Base-by-base conservation (phyloP, 2,888 invertebrate genomes). In the Darwinula stevensoni region DNA sequence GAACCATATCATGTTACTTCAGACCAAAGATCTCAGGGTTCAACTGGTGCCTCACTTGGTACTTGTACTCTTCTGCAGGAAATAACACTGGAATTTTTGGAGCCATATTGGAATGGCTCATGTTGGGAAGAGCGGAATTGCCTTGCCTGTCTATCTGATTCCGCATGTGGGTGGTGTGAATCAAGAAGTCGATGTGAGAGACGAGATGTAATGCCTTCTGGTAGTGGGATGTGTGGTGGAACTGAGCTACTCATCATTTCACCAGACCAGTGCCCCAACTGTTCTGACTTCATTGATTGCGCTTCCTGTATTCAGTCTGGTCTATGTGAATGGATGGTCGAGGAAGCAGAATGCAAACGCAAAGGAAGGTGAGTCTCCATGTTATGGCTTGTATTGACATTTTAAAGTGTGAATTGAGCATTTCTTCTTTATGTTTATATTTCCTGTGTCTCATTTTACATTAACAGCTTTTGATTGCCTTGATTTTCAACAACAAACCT, bases 141-240 rank as follows among this genome's bases (percentile, higher is more conserved):
- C 44, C 54, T 82, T 17, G 65, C 76, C 37, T 86, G 86, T 46
- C 55, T 86, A 33, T 69, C 73, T 0, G 84, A 86, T 50, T 69
- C 74, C 2, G 62, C 68, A 12, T 88, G 88, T 46, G 80, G 80
- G 2, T 88, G 88, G 86, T 88, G 86, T 47, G 72, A 74, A 37
- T 47, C 69, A 6, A 67, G 62, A n/a, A 55, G 61, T 38, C 56
- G 59, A 30, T 78, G 76, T 47, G 59, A 76, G 39, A 54, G 64
- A 4, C 60, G 74, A 17, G 52, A 57, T 11, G n/a, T n/a, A n/a
- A n/a, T n/a, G n/a, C 54, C 61, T 1, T 67, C 73, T 41, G 74
- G 76, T 32, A 37, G 37, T 12, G 39, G 38, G 6, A 38, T 36
- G 13, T 38, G 40, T 17, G 33, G 59, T 9, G 62, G 63, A 34